Percentiles rank a stretch among this genome's conserved stretches.
Conservation (phyloP, 2,888 invertebrate species). For the Sesamia inferens region DNA sequence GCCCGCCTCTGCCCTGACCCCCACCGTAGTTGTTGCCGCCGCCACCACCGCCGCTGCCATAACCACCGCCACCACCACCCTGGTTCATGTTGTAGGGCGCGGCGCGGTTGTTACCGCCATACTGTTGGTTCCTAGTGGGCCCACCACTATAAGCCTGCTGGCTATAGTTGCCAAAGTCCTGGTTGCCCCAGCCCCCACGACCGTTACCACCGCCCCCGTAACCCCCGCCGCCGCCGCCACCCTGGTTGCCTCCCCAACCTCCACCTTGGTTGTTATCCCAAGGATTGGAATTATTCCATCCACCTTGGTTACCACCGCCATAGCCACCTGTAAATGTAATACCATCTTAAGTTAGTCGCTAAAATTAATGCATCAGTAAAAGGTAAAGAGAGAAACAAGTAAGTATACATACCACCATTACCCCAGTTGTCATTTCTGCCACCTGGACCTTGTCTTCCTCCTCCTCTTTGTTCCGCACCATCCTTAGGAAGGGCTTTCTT, state of each 20-base stretch:
- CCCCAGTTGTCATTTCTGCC: conserved; percentile 83
- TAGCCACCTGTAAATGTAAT: conserved; percentile 83
- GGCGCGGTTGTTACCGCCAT: conserved; percentile 92
- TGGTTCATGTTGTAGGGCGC: conserved; percentile 93
- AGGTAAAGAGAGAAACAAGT: accelerated
- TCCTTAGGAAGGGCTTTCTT: conserved; percentile 98
- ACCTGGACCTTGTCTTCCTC: conserved; percentile 85
- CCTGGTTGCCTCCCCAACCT: conserved; percentile 84
- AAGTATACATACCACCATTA: conserved; percentile 68
- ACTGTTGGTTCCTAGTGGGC: conserved; percentile 94
- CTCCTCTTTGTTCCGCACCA: conserved; percentile 90
- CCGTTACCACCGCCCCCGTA: conserved; percentile 83
- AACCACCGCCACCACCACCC: conserved; percentile 89
- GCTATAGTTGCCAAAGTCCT: conserved; percentile 94
- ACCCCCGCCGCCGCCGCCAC: conserved; percentile 77
- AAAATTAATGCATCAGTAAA: background rate
- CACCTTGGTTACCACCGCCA: conserved; percentile 90
- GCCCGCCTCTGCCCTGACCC: conserved; percentile 82
- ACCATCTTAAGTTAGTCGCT: background rate
- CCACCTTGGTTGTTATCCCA: conserved; percentile 89
- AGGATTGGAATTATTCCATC: conserved; percentile 88
- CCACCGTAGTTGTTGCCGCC: conserved; percentile 85
- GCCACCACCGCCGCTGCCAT: conserved; percentile 79
- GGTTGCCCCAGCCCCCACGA: conserved; percentile 89
- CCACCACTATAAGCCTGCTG: conserved; percentile 96